Evolutionary conservation across 2,888 invertebrate species (phyloP).

Genomic region (Empis livida): DNA sequence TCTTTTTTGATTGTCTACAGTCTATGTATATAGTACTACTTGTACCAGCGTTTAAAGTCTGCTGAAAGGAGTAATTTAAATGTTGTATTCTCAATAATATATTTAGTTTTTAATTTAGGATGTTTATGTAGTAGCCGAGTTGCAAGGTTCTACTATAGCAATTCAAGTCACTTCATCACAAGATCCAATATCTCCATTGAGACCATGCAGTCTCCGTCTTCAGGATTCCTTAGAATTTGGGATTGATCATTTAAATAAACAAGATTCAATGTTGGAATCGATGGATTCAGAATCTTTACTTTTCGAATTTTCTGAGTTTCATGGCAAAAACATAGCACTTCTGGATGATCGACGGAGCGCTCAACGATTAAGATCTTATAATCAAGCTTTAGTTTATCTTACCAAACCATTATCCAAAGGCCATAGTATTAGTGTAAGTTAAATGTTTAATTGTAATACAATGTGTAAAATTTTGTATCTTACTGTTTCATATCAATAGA

Average conservation of each 20-base stretch:
- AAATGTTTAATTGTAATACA: not conserved
- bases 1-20: too few species aligned
- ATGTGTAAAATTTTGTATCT: not conserved
- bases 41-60: too few species aligned
- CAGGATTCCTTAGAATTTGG: conserved; percentile 51
- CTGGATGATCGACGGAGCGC: conserved; percentile 53
- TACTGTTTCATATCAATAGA: conserved; percentile 37
- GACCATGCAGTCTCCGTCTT: conserved; percentile 36
- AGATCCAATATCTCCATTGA: conserved; percentile 38
- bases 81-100: not conserved
- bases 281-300: conserved; percentile 37
- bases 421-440: conserved; percentile 52
- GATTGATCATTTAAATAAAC: conserved; percentile 40
- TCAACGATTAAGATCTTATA: conserved; percentile 65
- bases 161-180: conserved; percentile 57
- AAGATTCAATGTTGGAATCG: conserved; percentile 36
- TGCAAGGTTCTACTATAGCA: conserved; percentile 65
- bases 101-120: conserved; percentile 40
- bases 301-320: conserved; percentile 67
- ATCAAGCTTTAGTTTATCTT: conserved; percentile 65
- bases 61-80: too few species aligned
- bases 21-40: too few species aligned
- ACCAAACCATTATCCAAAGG: conserved; percentile 52
- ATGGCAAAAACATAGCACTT: conserved; percentile 69
- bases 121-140: conserved; percentile 71